A percentile compares a stretch with the other conserved stretches of the same genome.
Conservation (phyloP, 2,797 vertebrate species). For the Lutra lutra region DNA sequence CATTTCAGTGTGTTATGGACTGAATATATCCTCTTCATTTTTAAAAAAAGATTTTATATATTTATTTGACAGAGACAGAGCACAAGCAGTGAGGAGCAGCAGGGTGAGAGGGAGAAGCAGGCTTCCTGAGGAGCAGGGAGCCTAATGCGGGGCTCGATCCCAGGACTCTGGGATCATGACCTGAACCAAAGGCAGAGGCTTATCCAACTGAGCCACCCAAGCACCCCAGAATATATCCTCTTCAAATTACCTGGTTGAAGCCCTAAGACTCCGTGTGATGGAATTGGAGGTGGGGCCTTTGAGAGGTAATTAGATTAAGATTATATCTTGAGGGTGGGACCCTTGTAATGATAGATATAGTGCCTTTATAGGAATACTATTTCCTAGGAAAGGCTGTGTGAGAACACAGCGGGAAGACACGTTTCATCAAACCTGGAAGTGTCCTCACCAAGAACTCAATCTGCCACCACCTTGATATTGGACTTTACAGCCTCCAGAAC, state of each 20-base stretch:
- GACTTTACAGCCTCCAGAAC: not conserved
- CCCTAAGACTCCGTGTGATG: not conserved
- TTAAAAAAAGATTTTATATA: too few relatives aligned
- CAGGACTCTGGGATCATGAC: too few relatives aligned
- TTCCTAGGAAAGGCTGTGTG: not conserved
- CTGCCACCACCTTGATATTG: not conserved
- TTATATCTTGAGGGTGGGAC: not conserved
- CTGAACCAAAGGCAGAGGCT: too few relatives aligned
- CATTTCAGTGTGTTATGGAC: not conserved
- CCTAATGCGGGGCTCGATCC: too few relatives aligned
- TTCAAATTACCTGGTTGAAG: not conserved
- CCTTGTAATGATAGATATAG: not conserved
- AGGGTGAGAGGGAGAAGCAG: too few relatives aligned
- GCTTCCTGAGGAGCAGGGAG: too few relatives aligned
- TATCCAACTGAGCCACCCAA: too few relatives aligned
- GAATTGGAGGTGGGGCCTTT: not conserved
- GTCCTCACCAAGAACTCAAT: not conserved
- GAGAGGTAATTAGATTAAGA: not conserved
- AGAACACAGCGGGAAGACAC: not conserved
- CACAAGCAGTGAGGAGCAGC: too few relatives aligned
- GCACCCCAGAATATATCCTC: not conserved
- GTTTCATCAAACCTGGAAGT: not conserved
- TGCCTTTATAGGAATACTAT: not conserved
- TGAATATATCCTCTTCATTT: not conserved
- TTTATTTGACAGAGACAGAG: too few relatives aligned